Conservation (phyloP, 2,888 invertebrate genomes). For the Drepanosiphum platanoidis region DNA sequence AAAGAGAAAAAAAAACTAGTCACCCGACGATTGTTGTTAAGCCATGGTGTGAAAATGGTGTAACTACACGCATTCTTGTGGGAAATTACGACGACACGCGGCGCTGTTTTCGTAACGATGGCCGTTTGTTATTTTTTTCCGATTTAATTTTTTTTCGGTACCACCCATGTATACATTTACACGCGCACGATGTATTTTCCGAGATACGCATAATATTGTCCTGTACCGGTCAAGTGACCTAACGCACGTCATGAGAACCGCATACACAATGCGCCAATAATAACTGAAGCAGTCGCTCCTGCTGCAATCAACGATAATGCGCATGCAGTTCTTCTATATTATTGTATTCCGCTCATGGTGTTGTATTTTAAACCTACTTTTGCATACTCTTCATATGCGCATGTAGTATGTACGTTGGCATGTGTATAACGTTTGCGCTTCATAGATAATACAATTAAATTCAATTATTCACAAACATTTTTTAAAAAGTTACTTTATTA, state of each 20-base stretch:
- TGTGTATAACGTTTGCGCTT: no score
- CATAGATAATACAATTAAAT: no score
- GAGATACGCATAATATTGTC: not conserved
- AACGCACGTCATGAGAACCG: not conserved
- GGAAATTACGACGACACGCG: conserved; percentile 38
- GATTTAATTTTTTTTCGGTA: not conserved
- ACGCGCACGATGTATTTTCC: not conserved
- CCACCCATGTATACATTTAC: not conserved
- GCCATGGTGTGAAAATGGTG: conserved; percentile 35
- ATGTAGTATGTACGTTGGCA: no score
- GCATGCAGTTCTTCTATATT: no score
- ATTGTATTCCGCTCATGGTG: no score
- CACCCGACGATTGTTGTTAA: not conserved
- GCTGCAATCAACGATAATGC: not conserved
- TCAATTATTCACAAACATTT: no score
- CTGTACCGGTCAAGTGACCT: not conserved
- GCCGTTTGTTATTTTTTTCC: not conserved
- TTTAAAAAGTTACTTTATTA: no score
- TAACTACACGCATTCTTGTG: conserved; percentile 27
- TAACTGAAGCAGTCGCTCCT: no score
- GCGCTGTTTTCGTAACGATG: not conserved
- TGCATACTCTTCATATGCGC: no score
- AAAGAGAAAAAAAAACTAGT: not conserved
- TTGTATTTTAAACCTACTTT: no score
- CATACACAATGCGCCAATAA: no score